phyloP scores from a whole-genome alignment of 2,888 invertebrate species.

The Lasioglossum figueresi region DNA sequence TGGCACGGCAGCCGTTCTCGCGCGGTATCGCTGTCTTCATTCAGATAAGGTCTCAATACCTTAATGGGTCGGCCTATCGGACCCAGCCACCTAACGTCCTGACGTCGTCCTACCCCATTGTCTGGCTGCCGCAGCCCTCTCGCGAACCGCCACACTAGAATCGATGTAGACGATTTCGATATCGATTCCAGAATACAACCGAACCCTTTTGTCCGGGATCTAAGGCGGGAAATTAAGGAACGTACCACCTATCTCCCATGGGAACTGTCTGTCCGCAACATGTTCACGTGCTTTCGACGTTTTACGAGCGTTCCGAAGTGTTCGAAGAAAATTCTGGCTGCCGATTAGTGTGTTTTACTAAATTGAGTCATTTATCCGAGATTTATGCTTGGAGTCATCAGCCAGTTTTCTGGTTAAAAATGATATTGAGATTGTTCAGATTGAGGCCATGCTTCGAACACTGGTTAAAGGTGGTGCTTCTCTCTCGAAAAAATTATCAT shows the following conservation, averaged over 20 bases:
- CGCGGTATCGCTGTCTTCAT: constrained; percentile 67
- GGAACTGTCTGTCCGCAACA: background rate
- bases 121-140: constrained; percentile 36
- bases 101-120: constrained; percentile 47
- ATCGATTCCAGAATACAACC: constrained; percentile 10
- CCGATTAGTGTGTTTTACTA: background rate
- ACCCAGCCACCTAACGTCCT: constrained; percentile 51
- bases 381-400: background rate
- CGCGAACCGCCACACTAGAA: constrained; percentile 24
- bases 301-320: background rate
- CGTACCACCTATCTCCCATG: background rate
- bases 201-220: constrained; percentile 19
- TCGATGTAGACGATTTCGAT: constrained; percentile 54
- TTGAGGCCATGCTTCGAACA: too few species aligned
- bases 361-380: background rate
- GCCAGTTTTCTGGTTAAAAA: background rate
- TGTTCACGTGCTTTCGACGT: background rate
- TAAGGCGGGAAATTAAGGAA: constrained; percentile 39
- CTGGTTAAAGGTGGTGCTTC: background rate
- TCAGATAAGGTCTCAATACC: constrained; percentile 70
- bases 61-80: constrained; percentile 66
- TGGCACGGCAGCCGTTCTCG: constrained; percentile 47
- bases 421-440: background rate
- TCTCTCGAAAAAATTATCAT: background rate
- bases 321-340: background rate